Percentiles rank a stretch among this genome's conserved stretches.
phyloP scores from a whole-genome alignment of 2,888 invertebrate genomes.

The Erpobdella octoculata region DNA sequence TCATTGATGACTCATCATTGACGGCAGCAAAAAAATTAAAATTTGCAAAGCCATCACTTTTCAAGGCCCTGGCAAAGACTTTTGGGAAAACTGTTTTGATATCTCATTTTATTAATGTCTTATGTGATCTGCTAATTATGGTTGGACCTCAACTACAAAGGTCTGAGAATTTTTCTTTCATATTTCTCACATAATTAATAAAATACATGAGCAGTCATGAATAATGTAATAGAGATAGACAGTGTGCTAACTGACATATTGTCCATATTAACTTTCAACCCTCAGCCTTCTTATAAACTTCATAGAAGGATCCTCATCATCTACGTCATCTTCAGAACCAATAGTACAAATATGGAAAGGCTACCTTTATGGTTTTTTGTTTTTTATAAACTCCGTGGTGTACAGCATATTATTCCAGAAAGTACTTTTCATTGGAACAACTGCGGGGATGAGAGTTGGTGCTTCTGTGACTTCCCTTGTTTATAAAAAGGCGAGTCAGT shows the following conservation, averaged over 20 bases:
- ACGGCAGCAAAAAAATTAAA: too few relatives aligned
- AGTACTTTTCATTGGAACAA: slow-evolving; percentile 41
- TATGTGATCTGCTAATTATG: slow-evolving; percentile 38
- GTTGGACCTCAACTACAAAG: slow-evolving; percentile 38
- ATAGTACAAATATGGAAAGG: slow-evolving; percentile 69
- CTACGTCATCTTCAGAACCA: neutral
- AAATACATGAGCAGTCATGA: too few relatives aligned
- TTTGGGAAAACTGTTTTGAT: slow-evolving; percentile 41
- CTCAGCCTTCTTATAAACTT: slow-evolving; percentile 45
- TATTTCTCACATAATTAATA: too few relatives aligned
- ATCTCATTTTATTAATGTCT: slow-evolving; percentile 39
- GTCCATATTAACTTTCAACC: neutral
- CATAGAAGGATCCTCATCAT: slow-evolving; percentile 39
- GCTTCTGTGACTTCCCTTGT: slow-evolving; percentile 45
- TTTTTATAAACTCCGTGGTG: slow-evolving; percentile 37
- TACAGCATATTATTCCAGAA: slow-evolving; percentile 39
- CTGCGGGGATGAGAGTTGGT: slow-evolving; percentile 44
- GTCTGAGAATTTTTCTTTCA: too few relatives aligned
- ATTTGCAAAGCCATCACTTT: slow-evolving; percentile 38
- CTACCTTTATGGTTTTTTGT: slow-evolving; percentile 64
- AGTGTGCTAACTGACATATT: neutral
- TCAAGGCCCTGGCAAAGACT: slow-evolving; percentile 41
- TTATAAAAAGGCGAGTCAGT: slow-evolving; percentile 45
- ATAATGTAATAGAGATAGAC: too few relatives aligned
- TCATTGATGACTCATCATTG: too few relatives aligned